Evolutionary conservation across 2,888 invertebrate genomes (phyloP).

Genomic region (Mesorhabditis sp.): DNA sequence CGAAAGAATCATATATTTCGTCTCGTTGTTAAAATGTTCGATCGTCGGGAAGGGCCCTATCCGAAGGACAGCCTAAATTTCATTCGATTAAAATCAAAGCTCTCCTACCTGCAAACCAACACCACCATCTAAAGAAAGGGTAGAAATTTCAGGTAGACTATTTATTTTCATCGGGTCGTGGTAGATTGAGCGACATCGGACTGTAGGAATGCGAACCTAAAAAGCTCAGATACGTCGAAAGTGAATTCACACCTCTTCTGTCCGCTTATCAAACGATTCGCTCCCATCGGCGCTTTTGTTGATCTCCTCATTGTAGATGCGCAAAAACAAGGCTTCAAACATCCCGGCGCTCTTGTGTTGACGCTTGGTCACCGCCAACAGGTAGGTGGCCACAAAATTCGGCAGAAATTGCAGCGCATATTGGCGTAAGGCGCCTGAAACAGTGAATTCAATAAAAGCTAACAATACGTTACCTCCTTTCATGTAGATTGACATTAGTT

Average conservation of each 20-base stretch:
- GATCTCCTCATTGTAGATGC: constrained; percentile 57
- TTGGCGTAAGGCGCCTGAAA: constrained; percentile 44
- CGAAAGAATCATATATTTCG: constrained; percentile 77
- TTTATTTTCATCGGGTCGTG: constrained; percentile 81
- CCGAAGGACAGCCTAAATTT: constrained; percentile 65
- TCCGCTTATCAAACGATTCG: constrained; percentile 61
- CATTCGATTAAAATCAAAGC: background rate
- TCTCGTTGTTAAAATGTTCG: constrained; percentile 84
- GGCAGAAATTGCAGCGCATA: constrained; percentile 53
- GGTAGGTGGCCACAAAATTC: constrained; percentile 40
- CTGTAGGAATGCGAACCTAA: constrained; percentile 75
- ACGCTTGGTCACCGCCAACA: constrained; percentile 41
- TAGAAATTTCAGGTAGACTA: constrained; percentile 55
- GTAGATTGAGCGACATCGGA: constrained; percentile 85
- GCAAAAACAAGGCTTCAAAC: constrained; percentile 52
- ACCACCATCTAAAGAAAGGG: constrained; percentile 20
- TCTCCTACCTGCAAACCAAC: constrained; percentile 27
- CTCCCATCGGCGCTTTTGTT: constrained; percentile 7
- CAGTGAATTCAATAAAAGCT: constrained; percentile 7
- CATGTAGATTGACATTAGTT: constrained; percentile 51
- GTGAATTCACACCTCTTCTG: constrained; percentile 64
- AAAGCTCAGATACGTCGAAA: background rate
- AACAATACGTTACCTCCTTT: constrained; percentile 36
- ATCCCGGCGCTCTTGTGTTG: constrained; percentile 44
- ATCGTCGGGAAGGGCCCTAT: constrained; percentile 88